Evolutionary conservation across 2,797 vertebrate genomes (phyloP).

Genomic region (Lutjanus campechanus): DNA sequence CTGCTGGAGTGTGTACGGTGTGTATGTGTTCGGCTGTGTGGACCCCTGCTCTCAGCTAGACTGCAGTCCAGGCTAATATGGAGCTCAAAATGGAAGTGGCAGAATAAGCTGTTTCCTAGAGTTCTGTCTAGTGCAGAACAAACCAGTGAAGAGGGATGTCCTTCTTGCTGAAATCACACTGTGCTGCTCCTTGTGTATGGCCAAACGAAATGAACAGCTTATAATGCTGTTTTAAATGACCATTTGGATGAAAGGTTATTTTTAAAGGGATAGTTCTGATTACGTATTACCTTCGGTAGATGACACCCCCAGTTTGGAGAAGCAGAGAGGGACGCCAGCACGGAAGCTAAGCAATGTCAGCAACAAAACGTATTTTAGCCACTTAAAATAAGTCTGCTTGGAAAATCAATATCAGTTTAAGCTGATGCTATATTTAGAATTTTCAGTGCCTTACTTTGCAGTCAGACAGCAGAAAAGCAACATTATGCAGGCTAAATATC

Average conservation of each 20-base stretch:
- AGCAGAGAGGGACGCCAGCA: too few relatives aligned
- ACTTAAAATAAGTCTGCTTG: too few relatives aligned
- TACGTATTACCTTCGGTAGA: too few relatives aligned
- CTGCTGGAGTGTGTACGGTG: slow-evolving; percentile 65
- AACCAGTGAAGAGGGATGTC: slow-evolving; percentile 61
- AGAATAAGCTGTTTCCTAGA: slow-evolving; percentile 76
- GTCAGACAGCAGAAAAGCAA: too few relatives aligned
- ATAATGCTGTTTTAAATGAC: background rate
- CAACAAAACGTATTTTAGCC: too few relatives aligned
- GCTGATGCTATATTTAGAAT: too few relatives aligned
- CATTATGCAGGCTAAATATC: too few relatives aligned
- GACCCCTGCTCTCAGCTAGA: slow-evolving; percentile 70
- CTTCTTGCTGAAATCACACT: slow-evolving; percentile 35
- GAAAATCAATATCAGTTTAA: too few relatives aligned
- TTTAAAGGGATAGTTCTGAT: background rate
- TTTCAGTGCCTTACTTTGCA: too few relatives aligned
- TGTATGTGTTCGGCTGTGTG: slow-evolving; percentile 30
- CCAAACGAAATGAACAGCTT: slow-evolving; percentile 4
- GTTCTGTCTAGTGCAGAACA: slow-evolving; percentile 71
- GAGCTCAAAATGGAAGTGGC: slow-evolving; percentile 74
- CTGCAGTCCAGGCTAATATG: slow-evolving; percentile 70
- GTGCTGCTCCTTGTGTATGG: slow-evolving; percentile 9
- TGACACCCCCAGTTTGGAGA: too few relatives aligned
- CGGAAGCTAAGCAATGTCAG: too few relatives aligned
- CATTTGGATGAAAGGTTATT: background rate